A percentile compares a stretch with the other conserved stretches of the same genome.
phyloP scores from a whole-genome alignment of 2,888 invertebrate species.

The Drosophila lacicola region DNA sequence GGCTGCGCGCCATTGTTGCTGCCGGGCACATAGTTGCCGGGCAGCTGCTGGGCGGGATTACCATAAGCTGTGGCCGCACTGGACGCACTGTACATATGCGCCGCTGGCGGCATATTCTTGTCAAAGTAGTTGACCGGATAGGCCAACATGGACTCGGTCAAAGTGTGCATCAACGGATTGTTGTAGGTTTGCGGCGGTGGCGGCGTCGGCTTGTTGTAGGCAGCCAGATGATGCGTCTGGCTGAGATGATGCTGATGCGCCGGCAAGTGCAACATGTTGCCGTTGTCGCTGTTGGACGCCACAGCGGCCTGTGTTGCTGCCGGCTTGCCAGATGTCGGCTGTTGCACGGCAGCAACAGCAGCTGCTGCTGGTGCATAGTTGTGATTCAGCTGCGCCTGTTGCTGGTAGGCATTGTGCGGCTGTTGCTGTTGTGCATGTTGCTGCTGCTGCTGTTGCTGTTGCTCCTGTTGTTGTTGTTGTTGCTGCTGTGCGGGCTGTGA shows the following conservation, averaged over 20 bases:
- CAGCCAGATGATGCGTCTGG: conserved; percentile 82
- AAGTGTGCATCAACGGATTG: conserved; percentile 81
- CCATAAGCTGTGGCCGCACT: conserved; percentile 74
- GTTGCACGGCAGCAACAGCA: conserved; percentile 50
- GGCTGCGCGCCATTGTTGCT: conserved; percentile 56
- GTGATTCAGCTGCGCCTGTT: conserved; percentile 61
- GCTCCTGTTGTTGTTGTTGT: conserved; percentile 39
- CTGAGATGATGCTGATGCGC: conserved; percentile 80
- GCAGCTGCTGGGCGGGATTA: conserved; percentile 76
- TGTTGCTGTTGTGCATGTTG: conserved; percentile 36
- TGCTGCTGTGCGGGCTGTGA: conserved; percentile 42
- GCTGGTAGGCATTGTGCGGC: conserved; percentile 45
- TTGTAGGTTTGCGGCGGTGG: conserved; percentile 82
- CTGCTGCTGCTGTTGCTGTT: conserved; percentile 42
- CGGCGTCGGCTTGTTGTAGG: conserved; percentile 82
- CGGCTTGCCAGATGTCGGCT: conserved; percentile 38
- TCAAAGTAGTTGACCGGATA: conserved; percentile 86
- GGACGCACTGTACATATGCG: conserved; percentile 86
- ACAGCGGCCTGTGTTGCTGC: conserved; percentile 56
- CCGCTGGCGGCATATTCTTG: conserved; percentile 87
- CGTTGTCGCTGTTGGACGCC: conserved; percentile 46
- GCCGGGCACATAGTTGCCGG: conserved; percentile 69
- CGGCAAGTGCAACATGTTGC: conserved; percentile 72
- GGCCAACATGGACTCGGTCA: conserved; percentile 82
- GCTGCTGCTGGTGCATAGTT: conserved; percentile 54